These are phyloP conservation scores for Rhynchotus rufescens DNA, from an alignment of 2,797 vertebrate species.

Conservation along the genomic window DNA sequence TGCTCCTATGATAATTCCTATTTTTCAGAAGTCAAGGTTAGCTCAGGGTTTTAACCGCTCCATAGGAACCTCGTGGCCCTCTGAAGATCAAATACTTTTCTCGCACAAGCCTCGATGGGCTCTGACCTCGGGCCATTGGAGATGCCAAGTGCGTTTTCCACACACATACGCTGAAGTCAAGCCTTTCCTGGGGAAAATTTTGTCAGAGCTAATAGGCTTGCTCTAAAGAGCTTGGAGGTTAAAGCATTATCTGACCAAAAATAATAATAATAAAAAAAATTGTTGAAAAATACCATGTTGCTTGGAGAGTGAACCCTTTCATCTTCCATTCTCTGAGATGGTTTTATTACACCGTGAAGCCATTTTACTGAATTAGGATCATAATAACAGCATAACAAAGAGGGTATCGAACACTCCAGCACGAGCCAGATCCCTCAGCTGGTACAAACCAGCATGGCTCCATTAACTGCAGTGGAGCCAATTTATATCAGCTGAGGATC, in stretches of 20 bases:
- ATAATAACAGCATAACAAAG: slow-evolving; percentile 23
- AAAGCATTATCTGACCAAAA: background rate
- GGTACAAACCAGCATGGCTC: slow-evolving; percentile 35
- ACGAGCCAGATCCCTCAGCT: slow-evolving; percentile 62
- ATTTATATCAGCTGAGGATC: slow-evolving; percentile 70
- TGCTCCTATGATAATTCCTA: background rate
- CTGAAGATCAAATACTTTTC: background rate
- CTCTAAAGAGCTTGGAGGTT: background rate
- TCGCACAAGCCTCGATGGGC: background rate
- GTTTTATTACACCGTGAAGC: slow-evolving; percentile 8
- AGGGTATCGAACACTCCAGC: slow-evolving; percentile 1
- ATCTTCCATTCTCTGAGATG: slow-evolving; percentile 44
- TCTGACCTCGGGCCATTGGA: background rate
- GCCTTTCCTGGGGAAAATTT: background rate
- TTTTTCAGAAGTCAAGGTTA: background rate
- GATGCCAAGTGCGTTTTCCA: rapidly evolving
- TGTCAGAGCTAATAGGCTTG: background rate
- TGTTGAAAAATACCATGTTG: slow-evolving; percentile 11
- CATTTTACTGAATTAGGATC: slow-evolving; percentile 63
- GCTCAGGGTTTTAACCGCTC: background rate
- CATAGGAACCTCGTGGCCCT: background rate
- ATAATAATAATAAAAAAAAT: background rate
- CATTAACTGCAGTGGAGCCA: slow-evolving; percentile 52
- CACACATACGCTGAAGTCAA: rapidly evolving
- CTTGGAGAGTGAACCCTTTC: slow-evolving; percentile 39